Evolutionary conservation across 2,888 invertebrate genomes (phyloP).

Genomic region (Hoplodrina ambigua): DNA sequence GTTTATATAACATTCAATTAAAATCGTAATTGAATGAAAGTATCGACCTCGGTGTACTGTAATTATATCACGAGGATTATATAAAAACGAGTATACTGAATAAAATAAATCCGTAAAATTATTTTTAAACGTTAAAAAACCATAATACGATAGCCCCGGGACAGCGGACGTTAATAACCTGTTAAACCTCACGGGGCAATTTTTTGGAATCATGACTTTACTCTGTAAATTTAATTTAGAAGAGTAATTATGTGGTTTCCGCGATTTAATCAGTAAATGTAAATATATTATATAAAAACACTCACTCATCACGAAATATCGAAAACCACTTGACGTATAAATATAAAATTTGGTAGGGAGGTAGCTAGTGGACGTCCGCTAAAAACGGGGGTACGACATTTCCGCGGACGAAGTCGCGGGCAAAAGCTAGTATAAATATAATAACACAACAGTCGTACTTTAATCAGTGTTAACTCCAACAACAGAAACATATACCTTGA

Average conservation of each 20-base stretch:
- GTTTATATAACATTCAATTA: slow-evolving; percentile 52
- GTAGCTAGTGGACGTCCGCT: too few species aligned
- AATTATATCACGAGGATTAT: slow-evolving; percentile 15
- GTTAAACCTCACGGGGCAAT: neutral
- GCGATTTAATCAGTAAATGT: neutral
- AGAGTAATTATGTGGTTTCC: neutral
- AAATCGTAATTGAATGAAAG: slow-evolving; percentile 44
- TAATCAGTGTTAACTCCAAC: neutral
- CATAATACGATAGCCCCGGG: neutral
- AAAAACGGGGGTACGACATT: too few species aligned
- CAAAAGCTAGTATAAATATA: neutral
- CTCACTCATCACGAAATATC: too few species aligned
- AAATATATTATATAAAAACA: too few species aligned
- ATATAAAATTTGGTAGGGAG: too few species aligned
- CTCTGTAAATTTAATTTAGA: neutral
- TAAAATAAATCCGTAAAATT: neutral
- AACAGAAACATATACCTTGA: neutral
- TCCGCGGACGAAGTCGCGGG: too few species aligned
- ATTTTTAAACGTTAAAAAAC: neutral
- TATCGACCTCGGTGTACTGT: slow-evolving; percentile 19
- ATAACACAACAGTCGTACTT: neutral
- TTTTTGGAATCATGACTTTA: too few species aligned
- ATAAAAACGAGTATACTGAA: neutral
- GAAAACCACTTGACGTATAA: too few species aligned
- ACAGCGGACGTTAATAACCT: neutral